Evolutionary conservation across 2,113 vertebrate species (phyloP).

Genomic region (Gila orcuttii): DNA sequence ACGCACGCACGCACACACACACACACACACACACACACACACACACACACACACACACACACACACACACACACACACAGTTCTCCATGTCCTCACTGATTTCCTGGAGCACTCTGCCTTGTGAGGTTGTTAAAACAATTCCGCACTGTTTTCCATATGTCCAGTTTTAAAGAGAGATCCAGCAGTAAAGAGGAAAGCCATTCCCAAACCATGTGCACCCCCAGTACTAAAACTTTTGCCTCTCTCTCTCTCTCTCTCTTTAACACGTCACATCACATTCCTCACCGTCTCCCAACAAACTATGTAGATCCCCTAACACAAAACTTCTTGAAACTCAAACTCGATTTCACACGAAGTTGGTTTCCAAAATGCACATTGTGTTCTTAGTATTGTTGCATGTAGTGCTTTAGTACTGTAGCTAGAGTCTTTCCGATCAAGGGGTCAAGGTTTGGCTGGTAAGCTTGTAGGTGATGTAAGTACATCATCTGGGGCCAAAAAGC

Average conservation of each 20-base stretch:
- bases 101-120: slow-evolving; percentile 4
- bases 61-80: background rate
- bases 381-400: background rate
- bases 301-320: background rate
- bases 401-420: background rate
- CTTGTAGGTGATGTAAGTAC: background rate
- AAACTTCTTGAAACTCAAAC: background rate
- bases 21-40: too few relatives aligned
- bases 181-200: slow-evolving; percentile 56
- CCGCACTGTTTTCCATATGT: slow-evolving; percentile 66
- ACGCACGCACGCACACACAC: background rate
- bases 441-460: background rate
- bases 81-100: slow-evolving; percentile 20
- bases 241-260: slow-evolving; percentile 7
- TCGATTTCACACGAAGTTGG: background rate
- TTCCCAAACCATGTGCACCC: slow-evolving; percentile 46
- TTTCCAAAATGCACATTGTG: background rate
- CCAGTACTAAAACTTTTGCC: background rate
- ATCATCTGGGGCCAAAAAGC: background rate
- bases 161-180: slow-evolving; percentile 64
- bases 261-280: slow-evolving; percentile 11
- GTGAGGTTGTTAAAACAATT: slow-evolving; percentile 6
- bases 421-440: background rate
- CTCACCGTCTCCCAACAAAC: slow-evolving; percentile 13
- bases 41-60: background rate